Conservation (phyloP, 2,113 vertebrate genomes). For the Collichthys lucidus region DNA sequence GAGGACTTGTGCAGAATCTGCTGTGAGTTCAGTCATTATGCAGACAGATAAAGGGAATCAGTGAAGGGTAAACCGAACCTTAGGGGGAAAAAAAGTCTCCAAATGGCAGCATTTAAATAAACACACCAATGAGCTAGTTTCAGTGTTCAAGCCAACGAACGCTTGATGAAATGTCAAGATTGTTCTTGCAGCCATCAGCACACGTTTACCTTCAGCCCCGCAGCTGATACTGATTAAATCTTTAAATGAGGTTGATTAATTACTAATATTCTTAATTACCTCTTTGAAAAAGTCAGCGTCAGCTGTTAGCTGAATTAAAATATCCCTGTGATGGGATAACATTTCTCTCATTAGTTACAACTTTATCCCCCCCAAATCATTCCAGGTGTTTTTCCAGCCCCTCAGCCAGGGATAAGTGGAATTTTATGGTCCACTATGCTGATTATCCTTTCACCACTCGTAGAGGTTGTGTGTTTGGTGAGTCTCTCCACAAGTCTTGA, state of each 20-base stretch:
- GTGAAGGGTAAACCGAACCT: not conserved
- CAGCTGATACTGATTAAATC: not conserved
- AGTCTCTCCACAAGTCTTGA: constrained; percentile 39
- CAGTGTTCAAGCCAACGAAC: not conserved
- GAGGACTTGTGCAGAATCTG: not conserved
- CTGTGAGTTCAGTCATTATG: not conserved
- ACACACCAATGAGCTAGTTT: not conserved
- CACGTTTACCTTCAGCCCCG: not conserved
- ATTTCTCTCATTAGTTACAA: constrained; percentile 5
- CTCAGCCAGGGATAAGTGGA: constrained; percentile 13
- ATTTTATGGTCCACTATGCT: constrained; percentile 35
- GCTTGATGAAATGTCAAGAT: not conserved
- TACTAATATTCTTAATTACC: not conserved
- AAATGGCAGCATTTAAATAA: not conserved
- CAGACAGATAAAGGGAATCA: constrained; percentile 16
- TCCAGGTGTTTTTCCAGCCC: constrained; percentile 35
- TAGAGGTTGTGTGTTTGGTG: constrained; percentile 24
- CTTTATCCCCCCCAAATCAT: constrained; percentile 14
- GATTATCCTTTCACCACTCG: constrained; percentile 18
- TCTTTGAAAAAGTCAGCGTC: not conserved
- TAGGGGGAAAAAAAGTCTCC: not conserved
- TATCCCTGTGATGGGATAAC: not conserved
- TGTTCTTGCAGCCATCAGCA: not conserved
- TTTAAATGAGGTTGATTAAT: not conserved
- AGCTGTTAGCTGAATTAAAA: not conserved